Conservation (phyloP, 2,888 invertebrate species). For the Neria commutata region DNA sequence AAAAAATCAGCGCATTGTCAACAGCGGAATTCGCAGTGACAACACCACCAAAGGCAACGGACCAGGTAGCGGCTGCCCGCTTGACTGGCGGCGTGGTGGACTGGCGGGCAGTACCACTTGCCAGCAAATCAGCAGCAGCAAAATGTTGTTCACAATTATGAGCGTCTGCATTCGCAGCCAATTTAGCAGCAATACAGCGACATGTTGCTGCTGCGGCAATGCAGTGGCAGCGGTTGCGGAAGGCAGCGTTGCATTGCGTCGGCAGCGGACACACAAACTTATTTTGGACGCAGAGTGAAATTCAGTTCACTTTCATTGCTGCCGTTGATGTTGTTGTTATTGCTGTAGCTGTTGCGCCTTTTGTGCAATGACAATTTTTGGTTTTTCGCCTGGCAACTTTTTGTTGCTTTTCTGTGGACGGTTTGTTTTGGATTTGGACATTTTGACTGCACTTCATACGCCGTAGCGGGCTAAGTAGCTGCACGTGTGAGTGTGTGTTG, state of each 20-base stretch:
- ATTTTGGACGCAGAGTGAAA: slow-evolving; percentile 9
- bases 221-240: slow-evolving; percentile 41
- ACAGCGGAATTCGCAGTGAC: slow-evolving; percentile 26
- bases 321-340: slow-evolving; percentile 28
- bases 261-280: background rate
- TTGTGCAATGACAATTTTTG: slow-evolving; percentile 10
- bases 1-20: slow-evolving; percentile 55
- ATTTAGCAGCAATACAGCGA: background rate
- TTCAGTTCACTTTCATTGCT: slow-evolving; percentile 15
- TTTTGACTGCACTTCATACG: slow-evolving; percentile 37
- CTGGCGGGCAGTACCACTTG: slow-evolving; percentile 42
- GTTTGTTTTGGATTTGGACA: background rate
- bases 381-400: slow-evolving; percentile 1
- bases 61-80: slow-evolving; percentile 29
- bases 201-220: slow-evolving; percentile 15
- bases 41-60: slow-evolving; percentile 42
- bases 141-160: slow-evolving; percentile 50
- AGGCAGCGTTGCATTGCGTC: slow-evolving; percentile 1
- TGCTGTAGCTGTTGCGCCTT: slow-evolving; percentile 29
- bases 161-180: slow-evolving; percentile 32
- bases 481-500: slow-evolving; percentile 25
- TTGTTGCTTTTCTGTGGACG: background rate
- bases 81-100: too few species aligned
- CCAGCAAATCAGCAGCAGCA: slow-evolving; percentile 34
- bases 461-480: slow-evolving; percentile 44